A percentile compares a stretch with the other conserved stretches of the same genome.
Evolutionary conservation across 2,888 invertebrate genomes (phyloP).

Genomic region (Pheosia gnoma): DNA sequence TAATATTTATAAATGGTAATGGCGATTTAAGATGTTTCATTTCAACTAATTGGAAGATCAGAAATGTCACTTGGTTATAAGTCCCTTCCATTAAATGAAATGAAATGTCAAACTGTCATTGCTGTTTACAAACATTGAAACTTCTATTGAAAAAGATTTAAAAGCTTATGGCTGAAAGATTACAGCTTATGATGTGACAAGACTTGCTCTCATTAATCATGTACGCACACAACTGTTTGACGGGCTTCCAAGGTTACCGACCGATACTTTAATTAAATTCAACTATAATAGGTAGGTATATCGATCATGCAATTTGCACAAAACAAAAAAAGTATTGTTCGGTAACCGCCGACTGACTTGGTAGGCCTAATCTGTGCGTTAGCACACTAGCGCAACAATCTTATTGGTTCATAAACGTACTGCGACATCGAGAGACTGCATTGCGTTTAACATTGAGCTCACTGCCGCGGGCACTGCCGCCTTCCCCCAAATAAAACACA

Average conservation of each 20-base stretch:
- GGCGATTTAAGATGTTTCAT: too few species aligned
- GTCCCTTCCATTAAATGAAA: too few species aligned
- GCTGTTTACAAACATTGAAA: too few species aligned
- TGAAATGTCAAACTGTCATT: too few species aligned
- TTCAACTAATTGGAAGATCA: too few species aligned
- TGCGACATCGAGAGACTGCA: conserved; percentile 85
- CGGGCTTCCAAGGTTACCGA: conserved; percentile 66
- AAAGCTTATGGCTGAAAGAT: conserved; percentile 61
- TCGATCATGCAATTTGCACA: conserved; percentile 20
- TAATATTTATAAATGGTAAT: too few species aligned
- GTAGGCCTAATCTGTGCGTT: conserved; percentile 75
- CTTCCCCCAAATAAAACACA: conserved; percentile 84
- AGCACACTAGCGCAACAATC: conserved; percentile 82
- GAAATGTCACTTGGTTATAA: too few species aligned
- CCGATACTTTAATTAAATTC: conserved; percentile 48
- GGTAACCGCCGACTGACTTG: conserved; percentile 67
- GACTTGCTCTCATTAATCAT: conserved; percentile 58
- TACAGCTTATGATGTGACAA: conserved; percentile 66
- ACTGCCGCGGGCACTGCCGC: conserved; percentile 90
- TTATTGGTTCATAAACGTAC: conserved; percentile 80
- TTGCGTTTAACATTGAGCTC: conserved; percentile 90
- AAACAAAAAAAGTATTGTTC: conserved; percentile 56
- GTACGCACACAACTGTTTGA: conserved; percentile 68
- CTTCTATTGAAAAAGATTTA: background rate
- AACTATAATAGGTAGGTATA: conserved; percentile 4